Evolutionary conservation across 2,797 vertebrate genomes (phyloP), one percentile per base, ranked within the genome.

Genomic region (Diplodus sargus): DNA sequence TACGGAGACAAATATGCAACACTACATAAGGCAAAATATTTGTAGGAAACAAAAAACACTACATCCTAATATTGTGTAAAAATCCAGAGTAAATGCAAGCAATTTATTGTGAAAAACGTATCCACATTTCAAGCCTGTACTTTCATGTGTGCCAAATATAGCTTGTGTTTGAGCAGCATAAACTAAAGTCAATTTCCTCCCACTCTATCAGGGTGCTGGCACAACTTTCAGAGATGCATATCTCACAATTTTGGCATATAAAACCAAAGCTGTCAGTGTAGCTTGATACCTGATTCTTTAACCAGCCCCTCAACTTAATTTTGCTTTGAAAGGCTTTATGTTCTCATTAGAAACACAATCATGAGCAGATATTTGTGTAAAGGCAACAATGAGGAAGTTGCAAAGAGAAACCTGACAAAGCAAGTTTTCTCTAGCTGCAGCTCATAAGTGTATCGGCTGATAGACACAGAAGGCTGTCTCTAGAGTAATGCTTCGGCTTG

Each of bases 371-470:
- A 17, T 56, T 56, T 68, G 16, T 59, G n/a, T 52, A 30, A 8
- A 79, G 22, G 71, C 54, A 22, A 49, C 65, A 28, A 16, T 42
- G 20, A 30, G 57, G 52, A 58, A 63, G 52, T 63, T 74, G 74
- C 9, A 49, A 18, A 15, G 20, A 13, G 34, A 61, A 17, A 56
- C 42, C 20, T 18, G n/a, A 70, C 10, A 1, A 43, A 39, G 45
- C 53, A 62, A 68, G 57, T 17, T 17, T 48, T 30, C 10, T 45
- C 16, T 63, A 5, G 0, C 42, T 60, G 54, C 10, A 34, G 22
- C 22, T 56, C 20, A 39, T 62, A 14, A 53, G 22, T 16, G 20
- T 53, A 1, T 10, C 2, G 22, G 45, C 13, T 34, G 1, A 48
- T 47, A 3, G 9, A 39, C 39, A 39, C 39, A 39, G 10, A 39